Conservation (phyloP, 2,113 vertebrate genomes). For the Tragelaphus buxtoni region DNA sequence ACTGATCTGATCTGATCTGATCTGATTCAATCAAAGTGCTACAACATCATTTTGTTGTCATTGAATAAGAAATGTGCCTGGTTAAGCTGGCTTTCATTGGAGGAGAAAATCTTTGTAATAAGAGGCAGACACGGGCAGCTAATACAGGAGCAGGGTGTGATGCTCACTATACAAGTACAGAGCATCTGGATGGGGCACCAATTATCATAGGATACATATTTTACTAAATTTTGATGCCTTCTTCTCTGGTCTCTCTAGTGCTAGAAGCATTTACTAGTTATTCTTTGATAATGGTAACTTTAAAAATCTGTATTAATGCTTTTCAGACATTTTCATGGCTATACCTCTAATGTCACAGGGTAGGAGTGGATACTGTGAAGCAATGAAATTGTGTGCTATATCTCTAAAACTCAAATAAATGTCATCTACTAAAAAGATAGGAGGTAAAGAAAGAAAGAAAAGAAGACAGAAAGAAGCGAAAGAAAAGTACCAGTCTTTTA, state of each 20-base stretch:
- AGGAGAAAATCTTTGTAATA: background rate
- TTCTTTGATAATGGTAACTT: background rate
- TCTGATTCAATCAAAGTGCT: background rate
- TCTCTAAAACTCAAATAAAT: background rate
- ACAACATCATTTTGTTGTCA: background rate
- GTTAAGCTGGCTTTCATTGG: background rate
- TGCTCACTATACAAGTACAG: background rate
- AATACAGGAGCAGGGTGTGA: accelerated
- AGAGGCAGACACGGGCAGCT: background rate
- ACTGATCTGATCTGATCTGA: too few relatives aligned
- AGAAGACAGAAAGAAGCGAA: background rate
- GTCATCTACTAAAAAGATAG: background rate
- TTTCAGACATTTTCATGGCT: background rate
- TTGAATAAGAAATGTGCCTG: background rate
- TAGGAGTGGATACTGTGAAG: background rate
- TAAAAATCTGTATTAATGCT: background rate
- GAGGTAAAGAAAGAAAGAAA: background rate
- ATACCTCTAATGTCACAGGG: background rate
- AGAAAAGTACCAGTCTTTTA: background rate
- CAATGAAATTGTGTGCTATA: background rate
- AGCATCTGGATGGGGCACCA: accelerated
- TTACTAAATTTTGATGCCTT: background rate
- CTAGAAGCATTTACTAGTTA: background rate
- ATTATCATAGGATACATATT: background rate
- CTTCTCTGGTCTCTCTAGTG: background rate